A percentile compares a stretch with the other conserved stretches of the same genome.
Conservation (phyloP, 2,888 invertebrate species). For the Erynnis tages region DNA sequence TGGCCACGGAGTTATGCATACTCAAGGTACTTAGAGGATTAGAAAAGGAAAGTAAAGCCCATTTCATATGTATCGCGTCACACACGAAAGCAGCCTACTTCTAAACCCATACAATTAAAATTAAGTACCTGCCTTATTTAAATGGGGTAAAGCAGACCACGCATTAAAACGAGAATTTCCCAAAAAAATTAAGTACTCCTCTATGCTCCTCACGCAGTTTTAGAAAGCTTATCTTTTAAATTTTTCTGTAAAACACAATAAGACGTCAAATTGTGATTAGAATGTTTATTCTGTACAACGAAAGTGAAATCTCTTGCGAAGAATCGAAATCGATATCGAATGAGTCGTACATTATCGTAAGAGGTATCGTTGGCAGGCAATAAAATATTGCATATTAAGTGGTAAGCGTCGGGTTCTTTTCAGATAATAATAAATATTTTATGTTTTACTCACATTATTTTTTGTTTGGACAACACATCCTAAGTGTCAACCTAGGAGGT, state of each 20-base stretch:
- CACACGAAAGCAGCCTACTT: conserved; percentile 23
- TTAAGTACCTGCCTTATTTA: conserved; percentile 6
- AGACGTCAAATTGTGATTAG: conserved; percentile 1
- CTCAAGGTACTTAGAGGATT: neutral
- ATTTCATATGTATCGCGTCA: conserved; percentile 20
- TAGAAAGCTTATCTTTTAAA: conserved; percentile 20
- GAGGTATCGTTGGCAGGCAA: too few species aligned
- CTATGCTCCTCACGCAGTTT: conserved; percentile 15
- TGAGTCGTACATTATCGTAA: too few species aligned
- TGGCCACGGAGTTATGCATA: neutral
- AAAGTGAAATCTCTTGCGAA: conserved; percentile 7
- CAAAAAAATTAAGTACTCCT: conserved; percentile 10
- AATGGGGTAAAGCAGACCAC: conserved; percentile 14
- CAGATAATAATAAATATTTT: too few species aligned
- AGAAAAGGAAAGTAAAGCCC: conserved; percentile 10
- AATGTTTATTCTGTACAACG: conserved; percentile 2
- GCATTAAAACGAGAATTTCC: conserved; percentile 11
- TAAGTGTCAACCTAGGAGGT: too few species aligned
- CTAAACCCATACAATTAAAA: conserved; percentile 27
- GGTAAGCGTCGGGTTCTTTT: too few species aligned
- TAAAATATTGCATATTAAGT: too few species aligned
- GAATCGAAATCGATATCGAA: too few species aligned
- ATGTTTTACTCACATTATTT: too few species aligned
- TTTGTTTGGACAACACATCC: too few species aligned
- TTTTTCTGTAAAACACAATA: conserved; percentile 1